Evolutionary conservation across 2,888 invertebrate genomes (phyloP), one percentile per base, ranked within the genome.

Genomic region (Gastrophysa polygoni): DNA sequence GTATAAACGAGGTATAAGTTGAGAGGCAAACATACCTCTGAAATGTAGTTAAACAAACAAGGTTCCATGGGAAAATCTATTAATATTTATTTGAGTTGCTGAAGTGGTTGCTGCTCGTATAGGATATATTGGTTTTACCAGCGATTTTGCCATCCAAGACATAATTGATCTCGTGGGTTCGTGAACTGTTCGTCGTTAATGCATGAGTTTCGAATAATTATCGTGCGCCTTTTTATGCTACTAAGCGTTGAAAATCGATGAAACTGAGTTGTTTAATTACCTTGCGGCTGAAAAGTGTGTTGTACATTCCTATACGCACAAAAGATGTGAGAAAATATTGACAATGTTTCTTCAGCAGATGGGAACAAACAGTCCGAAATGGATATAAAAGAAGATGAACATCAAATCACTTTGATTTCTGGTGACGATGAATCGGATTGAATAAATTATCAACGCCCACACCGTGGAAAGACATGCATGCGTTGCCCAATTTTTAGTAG

Each of bases 1-100:
- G 38, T 14, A 38, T 38, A 14, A 38, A 38, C 14, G 14, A 38
- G 38, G 1, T 38, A 14, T 38, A 14, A 38, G 38, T 38, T 38
- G 38, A 14, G 38, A 38, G 14, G 38, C 14, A 38, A 49, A 49
- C 49, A 49, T 49, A 5, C 5, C 49, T 38, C 38, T 38, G 49
- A 49, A 28, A 28, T 49, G 11, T 24, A 8, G 21, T 21, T 10
- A 14, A 49, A 10, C 29, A 49, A 28, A 29, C 49, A 49, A 49
- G 14, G 24, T 11, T 38, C 11, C 38, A 38, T 38, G 38, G 38
- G 38, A 49, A 49, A 29, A 49, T 28, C 49, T 29, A 16, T 14
- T 24, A 49, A 29, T 49, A 29, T 17, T 49, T 49, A 29, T 49
- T 49, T 49, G 29, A 20, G 49, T 24, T 28, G 14, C 49, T 20